Base-by-base conservation (phyloP, 2,113 vertebrate genomes). In the Stegostoma tigrinum region DNA sequence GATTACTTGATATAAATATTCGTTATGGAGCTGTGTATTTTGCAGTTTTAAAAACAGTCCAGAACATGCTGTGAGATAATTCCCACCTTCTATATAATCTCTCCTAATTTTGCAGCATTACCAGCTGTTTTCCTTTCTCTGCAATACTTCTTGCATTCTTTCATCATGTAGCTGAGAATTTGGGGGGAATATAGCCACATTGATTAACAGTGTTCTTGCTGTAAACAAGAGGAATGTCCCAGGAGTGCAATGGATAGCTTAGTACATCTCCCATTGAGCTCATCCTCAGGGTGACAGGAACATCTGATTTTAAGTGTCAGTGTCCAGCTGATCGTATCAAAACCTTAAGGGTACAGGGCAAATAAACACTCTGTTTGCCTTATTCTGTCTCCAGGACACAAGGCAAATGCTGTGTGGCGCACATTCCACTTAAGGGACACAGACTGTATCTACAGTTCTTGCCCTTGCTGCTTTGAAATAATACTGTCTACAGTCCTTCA, bases 1-100 rank as follows among this genome's bases (percentile, higher is more conserved):
- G 48, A 95, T 75, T 94, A 94, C 66, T 94, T 45, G 67, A 45
- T 75, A 95, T 95, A 45, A 95, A 72, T 95, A 95, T 95, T 72
- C 42, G 75, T 90, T 75, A 48, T 70, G 45, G 42, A 30, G 45
- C 94, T 52, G 42, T 95, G 94, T 70, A 52, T 95, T 72, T 70
- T 12, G 15, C 67, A 95, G 67, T 70, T 95, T 30, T 52, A 72
- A 52, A 95, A 95, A 95, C 67, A 70, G 42, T 48, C 94, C 24
- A 70, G 34, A 70, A 75, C 68, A 95, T 72, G 68, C 68, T 70
- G 67, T 72, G 94, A 48, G 94, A 95, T 72, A 95, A 95, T 95
- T 95, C 67, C 67, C 66, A 95, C 94, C 38, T 72, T 95, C 68
- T 12, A n/a, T 5, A 75, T 72, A 70, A 70, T 93, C 68, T 48